These are phyloP conservation scores for Caerostris darwini DNA, from an alignment of 1,140 invertebrate genomes.

Conservation along the genomic window DNA sequence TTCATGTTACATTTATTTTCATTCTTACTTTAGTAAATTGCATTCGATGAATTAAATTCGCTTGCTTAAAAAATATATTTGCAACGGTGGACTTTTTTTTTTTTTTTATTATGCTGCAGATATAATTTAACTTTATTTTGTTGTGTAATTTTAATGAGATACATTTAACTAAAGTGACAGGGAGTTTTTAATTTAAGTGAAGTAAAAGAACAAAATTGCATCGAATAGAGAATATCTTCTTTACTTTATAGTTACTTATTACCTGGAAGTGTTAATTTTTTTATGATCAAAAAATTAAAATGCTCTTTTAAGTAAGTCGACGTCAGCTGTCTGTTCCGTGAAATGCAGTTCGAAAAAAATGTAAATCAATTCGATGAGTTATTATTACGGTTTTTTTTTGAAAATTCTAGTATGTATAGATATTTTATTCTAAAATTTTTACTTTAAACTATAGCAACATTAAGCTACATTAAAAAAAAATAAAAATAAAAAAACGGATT, in stretches of 20 bases:
- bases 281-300: background rate
- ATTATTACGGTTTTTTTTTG: no score
- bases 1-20: background rate
- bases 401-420: no score
- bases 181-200: background rate
- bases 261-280: background rate
- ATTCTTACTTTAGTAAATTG: slow-evolving; percentile 15
- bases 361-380: no score
- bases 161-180: slow-evolving; percentile 17
- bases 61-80: slow-evolving; percentile 12
- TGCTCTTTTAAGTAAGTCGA: background rate
- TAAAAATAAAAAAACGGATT: no score
- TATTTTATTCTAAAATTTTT: no score
- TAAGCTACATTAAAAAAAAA: no score
- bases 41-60: slow-evolving; percentile 38
- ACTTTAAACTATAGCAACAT: no score
- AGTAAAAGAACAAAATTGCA: background rate
- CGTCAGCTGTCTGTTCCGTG: no score
- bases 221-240: background rate
- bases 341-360: no score
- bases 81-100: background rate
- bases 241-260: background rate
- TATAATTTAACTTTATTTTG: background rate
- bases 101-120: background rate
- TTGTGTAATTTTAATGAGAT: slow-evolving; percentile 40